Percentiles rank a stretch among this genome's conserved stretches.
Conservation (phyloP, 2,113 vertebrate genomes). For the Dicerorhinus sumatrensis region DNA sequence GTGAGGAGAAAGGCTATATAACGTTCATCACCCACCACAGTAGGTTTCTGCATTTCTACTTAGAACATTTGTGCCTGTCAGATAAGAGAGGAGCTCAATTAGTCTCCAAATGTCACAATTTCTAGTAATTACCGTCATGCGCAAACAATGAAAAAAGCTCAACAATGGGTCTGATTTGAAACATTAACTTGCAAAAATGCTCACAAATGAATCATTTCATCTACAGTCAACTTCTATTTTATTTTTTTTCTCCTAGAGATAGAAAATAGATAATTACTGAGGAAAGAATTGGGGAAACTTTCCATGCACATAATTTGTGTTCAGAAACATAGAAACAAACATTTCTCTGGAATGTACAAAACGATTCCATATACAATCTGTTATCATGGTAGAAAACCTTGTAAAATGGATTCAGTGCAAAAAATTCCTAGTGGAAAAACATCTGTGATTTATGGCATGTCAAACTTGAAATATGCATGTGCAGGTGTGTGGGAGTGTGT, state of each 20-base stretch:
- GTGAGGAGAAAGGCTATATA: neutral
- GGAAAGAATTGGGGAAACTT: slow-evolving; percentile 49
- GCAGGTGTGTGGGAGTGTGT: neutral
- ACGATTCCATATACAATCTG: neutral
- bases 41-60: neutral
- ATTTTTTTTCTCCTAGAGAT: slow-evolving; percentile 47
- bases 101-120: slow-evolving; percentile 52
- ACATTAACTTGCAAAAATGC: slow-evolving; percentile 66
- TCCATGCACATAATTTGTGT: slow-evolving; percentile 35
- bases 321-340: slow-evolving; percentile 62
- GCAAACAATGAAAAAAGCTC: slow-evolving; percentile 46
- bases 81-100: slow-evolving; percentile 45
- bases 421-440: neutral
- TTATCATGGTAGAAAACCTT: neutral
- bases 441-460: slow-evolving; percentile 32
- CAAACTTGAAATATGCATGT: neutral
- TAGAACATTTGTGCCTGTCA: slow-evolving; percentile 4
- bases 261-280: slow-evolving; percentile 67
- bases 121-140: slow-evolving; percentile 41
- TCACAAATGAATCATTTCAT: slow-evolving; percentile 62
- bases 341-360: neutral
- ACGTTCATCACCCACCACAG: neutral
- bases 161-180: slow-evolving; percentile 69
- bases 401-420: neutral
- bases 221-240: slow-evolving; percentile 63